phyloP scores from a whole-genome alignment of 1,140 invertebrate species.

The Musca domestica region DNA sequence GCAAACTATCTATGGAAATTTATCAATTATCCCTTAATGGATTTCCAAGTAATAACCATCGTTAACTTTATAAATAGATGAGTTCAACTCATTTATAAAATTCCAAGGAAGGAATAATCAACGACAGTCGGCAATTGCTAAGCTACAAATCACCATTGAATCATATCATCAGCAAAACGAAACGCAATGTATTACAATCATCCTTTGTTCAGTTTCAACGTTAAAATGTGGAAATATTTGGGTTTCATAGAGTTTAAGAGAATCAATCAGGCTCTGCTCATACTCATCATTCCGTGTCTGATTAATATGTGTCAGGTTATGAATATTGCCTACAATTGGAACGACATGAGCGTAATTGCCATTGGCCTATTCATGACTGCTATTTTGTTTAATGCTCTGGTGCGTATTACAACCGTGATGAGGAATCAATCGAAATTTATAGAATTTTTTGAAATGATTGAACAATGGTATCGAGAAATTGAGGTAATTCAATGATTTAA shows the following conservation, averaged over 20 bases:
- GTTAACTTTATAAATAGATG: too few relatives aligned
- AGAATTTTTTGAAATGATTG: slow-evolving; percentile 9
- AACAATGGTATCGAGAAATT: not conserved
- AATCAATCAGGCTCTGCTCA: not conserved
- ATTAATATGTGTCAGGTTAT: slow-evolving; percentile 1
- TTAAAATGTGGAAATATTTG: slow-evolving; percentile 9
- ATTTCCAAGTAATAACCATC: too few relatives aligned
- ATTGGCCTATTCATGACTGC: slow-evolving; percentile 20
- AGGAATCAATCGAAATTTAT: slow-evolving; percentile 18
- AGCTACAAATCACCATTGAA: too few relatives aligned
- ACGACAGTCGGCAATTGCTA: too few relatives aligned
- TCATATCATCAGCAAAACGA: not conserved
- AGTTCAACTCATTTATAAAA: too few relatives aligned
- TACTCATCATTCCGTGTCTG: not conserved
- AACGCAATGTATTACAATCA: slow-evolving; percentile 13
- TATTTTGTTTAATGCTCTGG: slow-evolving; percentile 17
- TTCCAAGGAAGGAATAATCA: too few relatives aligned
- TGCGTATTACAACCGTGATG: slow-evolving; percentile 1
- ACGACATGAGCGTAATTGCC: not conserved
- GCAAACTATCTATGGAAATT: too few relatives aligned
- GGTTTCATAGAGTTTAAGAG: slow-evolving; percentile 10
- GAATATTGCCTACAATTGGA: not conserved
- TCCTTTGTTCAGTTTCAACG: slow-evolving; percentile 6
- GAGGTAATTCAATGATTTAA: not conserved
- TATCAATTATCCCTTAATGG: too few relatives aligned